Base-by-base conservation (phyloP, 2,888 invertebrate genomes). In the Elgonia sp. region DNA sequence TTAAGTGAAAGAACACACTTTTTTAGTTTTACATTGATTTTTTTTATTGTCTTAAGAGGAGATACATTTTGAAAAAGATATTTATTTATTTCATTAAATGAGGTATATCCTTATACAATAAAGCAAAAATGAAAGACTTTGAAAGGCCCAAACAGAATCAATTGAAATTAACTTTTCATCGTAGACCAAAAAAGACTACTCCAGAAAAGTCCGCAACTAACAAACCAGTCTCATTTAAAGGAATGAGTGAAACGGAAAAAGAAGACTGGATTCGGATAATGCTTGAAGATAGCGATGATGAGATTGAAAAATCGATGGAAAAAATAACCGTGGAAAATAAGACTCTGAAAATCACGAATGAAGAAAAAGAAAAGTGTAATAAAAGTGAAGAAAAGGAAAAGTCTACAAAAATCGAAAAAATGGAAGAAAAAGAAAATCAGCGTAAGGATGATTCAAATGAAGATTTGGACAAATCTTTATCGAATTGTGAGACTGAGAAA, bases 71-170 rank as follows among this genome's bases (percentile, higher is more conserved):
- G n/a, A n/a, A n/a, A n/a, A n/a, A n/a, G n/a, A n/a, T n/a, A n/a
- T n/a, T n/a, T n/a, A n/a, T n/a, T n/a, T n/a, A n/a, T n/a, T n/a
- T n/a, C n/a, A n/a, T n/a, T n/a, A n/a, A n/a, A n/a, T n/a, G n/a
- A n/a, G n/a, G n/a, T n/a, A n/a, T n/a, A n/a, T 94, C 94, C 90
- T 93, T 94, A 72, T 94, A 93, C 91, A 94, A 93, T 79, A 91
- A 92, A 84, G 92, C 92, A 63, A 94, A 93, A 89, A 93, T 93
- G 57, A 94, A 94, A 91, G 89, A 93, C 62, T 81, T 75, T 37
- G 9, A 5, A 14, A 60, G 7, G 29, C 5, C 16, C 21, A 80
- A 29, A 39, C 53, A 53, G 37, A 84, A 10, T 53, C 77, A 69
- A 46, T 40, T 39, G 5, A 85, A 88, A 65, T 65, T 67, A 18